Percentiles rank a stretch among this genome's conserved stretches.
These are phyloP conservation scores for Lithophane leautieri DNA, from an alignment of 2,888 invertebrate genomes.

Conservation along the genomic window DNA sequence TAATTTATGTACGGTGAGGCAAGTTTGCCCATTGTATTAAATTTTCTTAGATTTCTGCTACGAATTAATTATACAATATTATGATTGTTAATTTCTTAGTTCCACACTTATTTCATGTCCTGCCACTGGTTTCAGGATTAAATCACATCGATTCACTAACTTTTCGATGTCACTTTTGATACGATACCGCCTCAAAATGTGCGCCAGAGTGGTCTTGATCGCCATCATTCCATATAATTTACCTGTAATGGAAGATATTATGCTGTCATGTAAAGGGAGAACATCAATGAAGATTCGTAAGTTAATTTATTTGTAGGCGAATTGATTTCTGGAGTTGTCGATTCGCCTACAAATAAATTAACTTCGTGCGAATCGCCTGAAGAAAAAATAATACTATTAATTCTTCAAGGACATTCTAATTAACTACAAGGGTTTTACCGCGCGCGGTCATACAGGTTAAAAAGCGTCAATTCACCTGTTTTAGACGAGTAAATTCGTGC, in stretches of 20 bases:
- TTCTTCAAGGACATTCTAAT: too few relatives aligned
- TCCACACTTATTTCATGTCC: slow-evolving; percentile 31
- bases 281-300: too few relatives aligned
- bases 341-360: too few relatives aligned
- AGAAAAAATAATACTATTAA: too few relatives aligned
- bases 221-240: slow-evolving; percentile 37
- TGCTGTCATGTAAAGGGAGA: neutral
- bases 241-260: slow-evolving; percentile 25
- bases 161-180: slow-evolving; percentile 19
- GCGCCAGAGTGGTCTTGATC: slow-evolving; percentile 31
- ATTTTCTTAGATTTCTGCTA: neutral
- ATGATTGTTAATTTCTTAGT: slow-evolving; percentile 11
- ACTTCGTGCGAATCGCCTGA: too few relatives aligned
- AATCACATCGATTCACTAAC: neutral
- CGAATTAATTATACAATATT: neutral
- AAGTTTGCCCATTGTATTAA: neutral
- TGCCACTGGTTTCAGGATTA: slow-evolving; percentile 12
- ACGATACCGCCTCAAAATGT: slow-evolving; percentile 25
- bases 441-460: too few relatives aligned
- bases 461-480: too few relatives aligned
- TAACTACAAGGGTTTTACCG: too few relatives aligned
- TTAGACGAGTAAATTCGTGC: too few relatives aligned
- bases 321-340: too few relatives aligned
- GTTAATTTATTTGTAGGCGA: too few relatives aligned
- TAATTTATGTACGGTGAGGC: too few relatives aligned